phyloP scores from a whole-genome alignment of 2,888 invertebrate species.

The Acanthosoma haemorrhoidale region DNA sequence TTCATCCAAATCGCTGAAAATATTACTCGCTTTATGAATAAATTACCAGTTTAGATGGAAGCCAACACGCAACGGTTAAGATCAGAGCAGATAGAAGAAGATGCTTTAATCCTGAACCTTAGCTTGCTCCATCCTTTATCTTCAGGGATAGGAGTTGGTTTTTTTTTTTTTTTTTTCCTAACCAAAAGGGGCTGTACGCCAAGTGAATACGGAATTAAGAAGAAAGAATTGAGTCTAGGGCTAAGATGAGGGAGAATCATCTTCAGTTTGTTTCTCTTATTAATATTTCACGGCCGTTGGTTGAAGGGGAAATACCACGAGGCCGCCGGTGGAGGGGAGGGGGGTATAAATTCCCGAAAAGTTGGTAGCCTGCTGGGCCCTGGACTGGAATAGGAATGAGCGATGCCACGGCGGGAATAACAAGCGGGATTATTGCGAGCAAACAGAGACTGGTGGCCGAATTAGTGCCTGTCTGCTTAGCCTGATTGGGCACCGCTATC shows the following conservation, averaged over 20 bases:
- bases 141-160: background rate
- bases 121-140: background rate
- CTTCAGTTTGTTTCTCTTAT: conserved; percentile 27
- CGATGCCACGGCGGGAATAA: conserved; percentile 2
- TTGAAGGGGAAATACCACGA: background rate
- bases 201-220: conserved; percentile 20
- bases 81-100: background rate
- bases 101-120: background rate
- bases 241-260: conserved; percentile 16
- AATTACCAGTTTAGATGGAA: conserved; percentile 4
- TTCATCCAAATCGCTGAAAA: background rate
- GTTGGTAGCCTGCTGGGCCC: conserved; percentile 7
- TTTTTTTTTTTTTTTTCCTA: no score
- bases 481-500: no score
- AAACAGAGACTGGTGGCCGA: background rate
- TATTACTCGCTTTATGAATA: background rate
- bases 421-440: conserved; percentile 18
- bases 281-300: conserved; percentile 15
- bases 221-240: background rate
- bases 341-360: conserved; percentile 24
- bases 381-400: conserved; percentile 16
- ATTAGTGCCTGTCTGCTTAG: background rate
- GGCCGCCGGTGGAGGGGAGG: background rate
- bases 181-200: background rate
- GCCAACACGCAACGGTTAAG: background rate